Percentiles rank a stretch among this genome's conserved stretches.
Evolutionary conservation across 53 echinoderm and acorn worm species (phyloP).

Genomic region (Apostichopus leukothele): DNA sequence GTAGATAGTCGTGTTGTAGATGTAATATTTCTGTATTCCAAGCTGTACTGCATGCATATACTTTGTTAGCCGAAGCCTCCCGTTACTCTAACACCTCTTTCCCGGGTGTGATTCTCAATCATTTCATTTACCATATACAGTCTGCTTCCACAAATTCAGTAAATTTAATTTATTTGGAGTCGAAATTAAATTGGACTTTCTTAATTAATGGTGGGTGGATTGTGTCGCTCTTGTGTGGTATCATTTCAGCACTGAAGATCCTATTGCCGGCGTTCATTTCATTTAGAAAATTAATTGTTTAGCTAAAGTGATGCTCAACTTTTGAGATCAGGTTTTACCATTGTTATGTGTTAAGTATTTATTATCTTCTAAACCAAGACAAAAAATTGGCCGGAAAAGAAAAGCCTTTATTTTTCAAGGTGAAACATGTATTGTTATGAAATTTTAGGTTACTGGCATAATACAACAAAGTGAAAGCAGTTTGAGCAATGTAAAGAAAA

Average conservation of each 20-base stretch:
- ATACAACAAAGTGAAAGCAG: no score
- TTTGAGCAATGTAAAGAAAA: no score
- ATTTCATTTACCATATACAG: background rate
- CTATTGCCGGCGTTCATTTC: constrained; percentile 21
- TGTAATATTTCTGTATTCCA: background rate
- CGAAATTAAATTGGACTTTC: constrained; percentile 42
- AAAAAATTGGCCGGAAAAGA: no score
- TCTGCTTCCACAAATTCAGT: constrained; percentile 30
- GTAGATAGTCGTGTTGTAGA: no score
- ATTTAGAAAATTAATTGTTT: constrained; percentile 44
- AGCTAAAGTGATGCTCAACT: constrained; percentile 15
- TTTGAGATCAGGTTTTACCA: no score
- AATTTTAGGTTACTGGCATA: no score
- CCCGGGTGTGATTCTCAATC: background rate
- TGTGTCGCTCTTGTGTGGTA: constrained; percentile 22
- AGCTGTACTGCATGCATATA: background rate
- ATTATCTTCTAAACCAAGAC: no score
- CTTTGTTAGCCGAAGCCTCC: background rate
- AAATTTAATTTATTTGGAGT: constrained; percentile 47
- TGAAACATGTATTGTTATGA: no score
- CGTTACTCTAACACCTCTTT: background rate
- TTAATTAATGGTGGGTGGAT: constrained; percentile 45
- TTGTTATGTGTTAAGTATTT: no score
- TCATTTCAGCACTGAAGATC: constrained; percentile 1
- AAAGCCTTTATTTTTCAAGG: no score